phyloP scores from a whole-genome alignment of 1,140 invertebrate species.

The Leucophenga varia region DNA sequence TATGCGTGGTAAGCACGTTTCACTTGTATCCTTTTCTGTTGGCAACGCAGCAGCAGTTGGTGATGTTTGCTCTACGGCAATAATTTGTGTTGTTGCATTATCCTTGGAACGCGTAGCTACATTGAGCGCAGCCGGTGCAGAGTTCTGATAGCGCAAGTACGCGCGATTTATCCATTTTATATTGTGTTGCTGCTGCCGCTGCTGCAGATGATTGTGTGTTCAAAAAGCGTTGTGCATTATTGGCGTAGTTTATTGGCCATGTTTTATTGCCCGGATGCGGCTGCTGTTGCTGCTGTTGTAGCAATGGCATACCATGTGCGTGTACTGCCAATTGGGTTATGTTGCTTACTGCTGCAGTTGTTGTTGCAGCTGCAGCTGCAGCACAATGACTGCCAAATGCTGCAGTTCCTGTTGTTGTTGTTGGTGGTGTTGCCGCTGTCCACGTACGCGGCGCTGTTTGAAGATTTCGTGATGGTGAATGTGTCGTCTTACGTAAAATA shows the following conservation, averaged over 20 bases:
- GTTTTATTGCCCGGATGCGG: conserved; percentile 16
- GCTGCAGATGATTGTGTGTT: conserved; percentile 20
- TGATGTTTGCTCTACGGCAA: background rate
- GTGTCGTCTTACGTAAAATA: conserved; percentile 27
- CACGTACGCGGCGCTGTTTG: background rate
- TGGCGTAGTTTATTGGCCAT: conserved; percentile 24
- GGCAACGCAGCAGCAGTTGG: no score
- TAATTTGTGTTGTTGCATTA: conserved; percentile 13
- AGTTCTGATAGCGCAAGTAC: conserved; percentile 44
- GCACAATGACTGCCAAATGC: no score
- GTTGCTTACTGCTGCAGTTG: background rate
- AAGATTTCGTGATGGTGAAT: conserved; percentile 10
- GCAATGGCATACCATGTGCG: conserved; percentile 74
- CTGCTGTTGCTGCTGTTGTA: conserved; percentile 57
- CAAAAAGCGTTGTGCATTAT: conserved; percentile 17
- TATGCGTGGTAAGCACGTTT: conserved; percentile 79
- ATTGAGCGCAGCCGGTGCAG: conserved; percentile 30
- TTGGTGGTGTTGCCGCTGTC: background rate
- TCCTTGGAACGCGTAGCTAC: conserved; percentile 30
- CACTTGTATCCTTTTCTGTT: conserved; percentile 43
- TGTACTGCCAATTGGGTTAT: conserved; percentile 71
- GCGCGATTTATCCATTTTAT: conserved; percentile 28
- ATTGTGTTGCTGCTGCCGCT: conserved; percentile 5
- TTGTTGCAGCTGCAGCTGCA: background rate
- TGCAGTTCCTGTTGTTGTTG: conserved; percentile 1